Base-by-base conservation (phyloP, 2,888 invertebrate genomes). In the Aquatica leii region DNA sequence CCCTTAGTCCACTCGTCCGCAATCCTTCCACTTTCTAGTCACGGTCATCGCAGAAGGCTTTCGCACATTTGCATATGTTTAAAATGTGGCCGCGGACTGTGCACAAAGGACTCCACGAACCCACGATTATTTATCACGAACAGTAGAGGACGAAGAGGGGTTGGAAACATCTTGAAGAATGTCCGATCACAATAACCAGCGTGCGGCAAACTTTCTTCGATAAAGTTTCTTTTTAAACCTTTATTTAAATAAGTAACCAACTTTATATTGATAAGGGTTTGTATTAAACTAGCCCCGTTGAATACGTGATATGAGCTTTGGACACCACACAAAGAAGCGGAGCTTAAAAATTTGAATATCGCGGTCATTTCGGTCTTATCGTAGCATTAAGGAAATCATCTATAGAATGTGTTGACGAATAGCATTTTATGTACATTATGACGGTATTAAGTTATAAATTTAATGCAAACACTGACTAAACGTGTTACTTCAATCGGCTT, bases 261-360 rank as follows among this genome's bases (percentile, higher is more conserved):
- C 56, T 64, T 46, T 17, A 18, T 31, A 50, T 43, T 40, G 69
- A 74, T 73, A 65, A 69, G 73, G 75, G 74, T 72, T 54, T 67
- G 73, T 60, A 71, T 65, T 67, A 69, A 73, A 74, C 71, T 74
- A 73, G 75, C 77, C 77, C 75, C 73, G 70, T 68, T 78, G 79
- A 79, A 80, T 79, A 77, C 77, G 73, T 72, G 76, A 77, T 79
- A 76, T 70, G 75, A 76, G 74, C 75, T 71, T 77, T 78, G 78
- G 78, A 73, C 77, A 75, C 74, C 74, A 74, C 77, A 79, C 75
- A 81, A 79, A 79, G 78, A 73, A 76, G 76, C 75, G 79, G 78
- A 76, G 81, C 81, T 82, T 82, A 81, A 81, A 81, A 82, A 82
- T 82, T 81, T 82, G 81, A 82, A 82, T 82, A 82, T 82, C 81